Evolutionary conservation across 2,113 vertebrate genomes (phyloP).

Genomic region (Neomonachus schauinslandi): DNA sequence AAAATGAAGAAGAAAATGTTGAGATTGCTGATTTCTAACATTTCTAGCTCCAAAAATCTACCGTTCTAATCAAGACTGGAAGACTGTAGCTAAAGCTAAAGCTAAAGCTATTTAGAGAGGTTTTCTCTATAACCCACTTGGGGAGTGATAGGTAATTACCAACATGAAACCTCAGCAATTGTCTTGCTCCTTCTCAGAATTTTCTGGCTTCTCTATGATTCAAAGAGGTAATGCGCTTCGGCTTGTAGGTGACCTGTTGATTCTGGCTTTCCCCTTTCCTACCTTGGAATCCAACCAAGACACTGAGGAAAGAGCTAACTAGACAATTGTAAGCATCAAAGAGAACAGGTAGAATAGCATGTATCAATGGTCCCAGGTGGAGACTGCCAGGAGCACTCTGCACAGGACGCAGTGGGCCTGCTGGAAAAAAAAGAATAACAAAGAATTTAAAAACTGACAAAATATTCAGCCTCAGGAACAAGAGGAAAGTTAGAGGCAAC

Average conservation of each 20-base stretch:
- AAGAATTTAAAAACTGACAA: neutral
- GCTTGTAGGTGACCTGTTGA: neutral
- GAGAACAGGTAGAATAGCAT: neutral
- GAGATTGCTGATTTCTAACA: neutral
- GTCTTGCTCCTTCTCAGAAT: neutral
- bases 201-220: neutral
- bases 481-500: neutral
- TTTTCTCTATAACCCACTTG: neutral
- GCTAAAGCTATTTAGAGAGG: neutral
- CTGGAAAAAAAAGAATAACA: neutral
- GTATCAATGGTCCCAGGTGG: neutral
- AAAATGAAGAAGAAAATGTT: constrained; percentile 55
- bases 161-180: neutral
- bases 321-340: neutral
- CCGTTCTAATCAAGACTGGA: constrained; percentile 20
- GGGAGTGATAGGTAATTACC: neutral
- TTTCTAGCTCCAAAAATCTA: neutral
- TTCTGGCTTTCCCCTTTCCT: neutral
- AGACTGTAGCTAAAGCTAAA: neutral
- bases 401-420: neutral
- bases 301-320: neutral
- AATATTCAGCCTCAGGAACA: neutral
- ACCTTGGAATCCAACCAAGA: neutral
- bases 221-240: neutral
- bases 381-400: neutral